Evolutionary conservation across 2,113 vertebrate genomes (phyloP).

Genomic region (Isurus oxyrinchus): DNA sequence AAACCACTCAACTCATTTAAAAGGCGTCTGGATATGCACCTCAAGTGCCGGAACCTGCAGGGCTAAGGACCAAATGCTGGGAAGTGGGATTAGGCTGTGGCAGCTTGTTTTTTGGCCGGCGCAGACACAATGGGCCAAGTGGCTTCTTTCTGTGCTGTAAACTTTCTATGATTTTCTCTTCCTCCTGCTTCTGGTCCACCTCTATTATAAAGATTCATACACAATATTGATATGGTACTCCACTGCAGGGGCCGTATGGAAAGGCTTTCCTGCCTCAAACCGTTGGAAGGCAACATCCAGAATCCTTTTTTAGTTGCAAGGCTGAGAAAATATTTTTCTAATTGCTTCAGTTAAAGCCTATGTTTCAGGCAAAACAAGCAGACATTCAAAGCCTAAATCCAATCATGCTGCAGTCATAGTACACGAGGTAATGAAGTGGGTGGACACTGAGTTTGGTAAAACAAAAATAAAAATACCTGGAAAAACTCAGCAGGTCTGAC

Average conservation of each 20-base stretch:
- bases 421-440: no score
- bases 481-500: no score
- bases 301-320: neutral
- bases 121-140: no score
- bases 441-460: no score
- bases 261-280: neutral
- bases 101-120: no score
- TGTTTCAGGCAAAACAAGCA: neutral
- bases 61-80: no score
- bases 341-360: neutral
- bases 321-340: neutral
- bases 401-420: neutral
- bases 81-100: no score
- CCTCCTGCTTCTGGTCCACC: neutral
- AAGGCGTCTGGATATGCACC: no score
- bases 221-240: neutral
- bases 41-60: no score
- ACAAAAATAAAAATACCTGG: no score
- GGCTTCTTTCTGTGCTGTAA: no score
- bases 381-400: neutral
- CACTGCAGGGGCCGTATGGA: neutral
- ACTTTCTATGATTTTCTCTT: neutral
- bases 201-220: neutral
- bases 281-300: neutral
- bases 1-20: no score